These are phyloP conservation scores for Nemotelus nigrinus DNA, from an alignment of 2,888 invertebrate genomes.

Conservation along the genomic window DNA sequence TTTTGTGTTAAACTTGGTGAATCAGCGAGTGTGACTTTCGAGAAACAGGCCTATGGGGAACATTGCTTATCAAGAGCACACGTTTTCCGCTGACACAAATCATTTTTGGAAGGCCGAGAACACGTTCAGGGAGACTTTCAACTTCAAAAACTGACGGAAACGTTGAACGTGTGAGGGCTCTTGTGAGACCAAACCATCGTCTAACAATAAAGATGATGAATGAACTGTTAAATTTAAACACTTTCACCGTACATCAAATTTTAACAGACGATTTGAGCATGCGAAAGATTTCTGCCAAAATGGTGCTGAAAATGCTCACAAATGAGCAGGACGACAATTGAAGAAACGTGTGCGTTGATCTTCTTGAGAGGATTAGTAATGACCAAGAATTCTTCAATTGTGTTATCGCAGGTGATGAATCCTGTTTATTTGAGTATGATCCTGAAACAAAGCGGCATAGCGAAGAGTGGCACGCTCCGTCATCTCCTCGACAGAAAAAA, in stretches of 20 bases:
- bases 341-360: conserved; percentile 11
- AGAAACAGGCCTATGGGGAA: background rate
- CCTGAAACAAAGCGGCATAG: background rate
- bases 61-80: conserved; percentile 18
- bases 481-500: background rate
- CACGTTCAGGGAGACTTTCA: background rate
- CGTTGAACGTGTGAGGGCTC: conserved; percentile 15
- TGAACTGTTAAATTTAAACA: conserved; percentile 9
- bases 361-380: background rate
- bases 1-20: conserved; percentile 17
- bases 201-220: conserved; percentile 16
- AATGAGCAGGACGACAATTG: background rate
- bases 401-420: background rate
- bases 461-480: background rate
- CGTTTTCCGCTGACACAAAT: background rate
- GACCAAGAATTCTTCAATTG: background rate
- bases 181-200: background rate
- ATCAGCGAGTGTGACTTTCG: background rate
- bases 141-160: conserved; percentile 12
- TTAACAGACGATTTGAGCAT: background rate
- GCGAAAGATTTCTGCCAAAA: conserved; percentile 16
- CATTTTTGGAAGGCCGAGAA: conserved; percentile 17
- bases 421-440: background rate
- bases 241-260: background rate
- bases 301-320: conserved; percentile 14